A percentile compares a stretch with the other conserved stretches of the same genome.
phyloP scores from a whole-genome alignment of 2,797 vertebrate genomes.

The Poecilia gillii region DNA sequence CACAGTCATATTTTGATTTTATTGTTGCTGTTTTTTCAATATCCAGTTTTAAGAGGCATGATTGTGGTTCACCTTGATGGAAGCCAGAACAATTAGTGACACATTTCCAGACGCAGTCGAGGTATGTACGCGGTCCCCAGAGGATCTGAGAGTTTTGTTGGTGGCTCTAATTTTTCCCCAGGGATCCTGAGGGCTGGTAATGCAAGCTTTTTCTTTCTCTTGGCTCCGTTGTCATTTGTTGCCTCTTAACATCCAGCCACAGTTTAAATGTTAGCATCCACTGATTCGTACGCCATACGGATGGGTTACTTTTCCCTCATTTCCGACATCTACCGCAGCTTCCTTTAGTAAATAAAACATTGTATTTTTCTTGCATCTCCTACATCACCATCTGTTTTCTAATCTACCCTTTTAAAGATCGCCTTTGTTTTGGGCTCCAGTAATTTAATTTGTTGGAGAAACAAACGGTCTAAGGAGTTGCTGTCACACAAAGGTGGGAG shows the following conservation, averaged over 20 bases:
- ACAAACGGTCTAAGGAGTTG: slow-evolving; percentile 50
- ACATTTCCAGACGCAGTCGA: slow-evolving; percentile 13
- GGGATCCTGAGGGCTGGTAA: slow-evolving; percentile 24
- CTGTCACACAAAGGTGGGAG: slow-evolving; percentile 28
- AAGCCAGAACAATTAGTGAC: not conserved
- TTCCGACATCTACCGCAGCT: slow-evolving; percentile 29
- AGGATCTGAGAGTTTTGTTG: slow-evolving; percentile 24
- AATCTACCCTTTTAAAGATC: slow-evolving; percentile 48
- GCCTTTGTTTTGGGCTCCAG: slow-evolving; percentile 55
- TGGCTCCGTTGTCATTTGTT: slow-evolving; percentile 30
- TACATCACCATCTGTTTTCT: slow-evolving; percentile 51
- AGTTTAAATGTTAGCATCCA: slow-evolving; percentile 7
- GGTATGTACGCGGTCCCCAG: slow-evolving; percentile 32
- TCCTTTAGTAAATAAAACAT: slow-evolving; percentile 35
- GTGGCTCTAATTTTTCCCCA: slow-evolving; percentile 17
- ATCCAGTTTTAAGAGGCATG: not conserved
- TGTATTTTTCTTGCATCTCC: slow-evolving; percentile 54
- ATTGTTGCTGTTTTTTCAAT: not conserved
- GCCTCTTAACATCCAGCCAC: slow-evolving; percentile 34
- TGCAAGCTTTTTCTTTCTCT: slow-evolving; percentile 19
- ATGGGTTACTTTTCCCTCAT: slow-evolving; percentile 20
- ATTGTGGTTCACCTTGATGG: not conserved
- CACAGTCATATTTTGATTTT: not conserved
- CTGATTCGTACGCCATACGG: slow-evolving; percentile 7
- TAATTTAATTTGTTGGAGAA: slow-evolving; percentile 71